Conservation (phyloP, 2,797 vertebrate genomes). For the Danio tinwini region DNA sequence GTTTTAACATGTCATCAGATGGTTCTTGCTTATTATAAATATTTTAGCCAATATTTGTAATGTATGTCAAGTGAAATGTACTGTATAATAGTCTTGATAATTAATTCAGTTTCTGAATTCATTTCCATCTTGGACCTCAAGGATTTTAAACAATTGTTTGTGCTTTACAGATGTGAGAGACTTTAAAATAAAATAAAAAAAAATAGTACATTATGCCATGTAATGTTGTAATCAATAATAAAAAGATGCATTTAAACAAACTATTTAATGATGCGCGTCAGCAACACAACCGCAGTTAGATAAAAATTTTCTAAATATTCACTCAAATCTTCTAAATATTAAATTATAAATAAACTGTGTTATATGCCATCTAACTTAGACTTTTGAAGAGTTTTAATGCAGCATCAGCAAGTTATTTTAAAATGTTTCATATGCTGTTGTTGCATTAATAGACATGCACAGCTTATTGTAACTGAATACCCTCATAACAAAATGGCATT, state of each 20-base stretch:
- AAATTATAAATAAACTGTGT: neutral
- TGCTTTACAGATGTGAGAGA: no score
- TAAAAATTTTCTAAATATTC: neutral
- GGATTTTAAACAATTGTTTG: no score
- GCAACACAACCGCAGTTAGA: neutral
- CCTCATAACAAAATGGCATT: conserved; percentile 43
- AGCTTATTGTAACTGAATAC: conserved; percentile 49
- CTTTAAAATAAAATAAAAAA: no score
- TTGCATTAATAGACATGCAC: neutral
- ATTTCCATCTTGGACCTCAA: no score
- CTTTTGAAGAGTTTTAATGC: neutral
- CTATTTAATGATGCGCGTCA: neutral
- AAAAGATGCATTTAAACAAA: neutral
- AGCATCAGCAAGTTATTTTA: neutral
- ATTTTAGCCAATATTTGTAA: no score
- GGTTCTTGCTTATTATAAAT: no score
- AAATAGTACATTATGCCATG: no score
- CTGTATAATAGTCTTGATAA: no score
- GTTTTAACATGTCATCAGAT: no score
- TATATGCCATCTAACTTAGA: neutral
- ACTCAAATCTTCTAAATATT: neutral
- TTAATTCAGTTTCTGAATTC: no score
- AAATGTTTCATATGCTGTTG: neutral
- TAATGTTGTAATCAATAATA: neutral
- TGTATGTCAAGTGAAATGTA: no score